Percentiles rank a stretch among this genome's conserved stretches.
These are phyloP conservation scores for Proisotoma minuta DNA, from an alignment of 2,888 invertebrate species.

Conservation along the genomic window DNA sequence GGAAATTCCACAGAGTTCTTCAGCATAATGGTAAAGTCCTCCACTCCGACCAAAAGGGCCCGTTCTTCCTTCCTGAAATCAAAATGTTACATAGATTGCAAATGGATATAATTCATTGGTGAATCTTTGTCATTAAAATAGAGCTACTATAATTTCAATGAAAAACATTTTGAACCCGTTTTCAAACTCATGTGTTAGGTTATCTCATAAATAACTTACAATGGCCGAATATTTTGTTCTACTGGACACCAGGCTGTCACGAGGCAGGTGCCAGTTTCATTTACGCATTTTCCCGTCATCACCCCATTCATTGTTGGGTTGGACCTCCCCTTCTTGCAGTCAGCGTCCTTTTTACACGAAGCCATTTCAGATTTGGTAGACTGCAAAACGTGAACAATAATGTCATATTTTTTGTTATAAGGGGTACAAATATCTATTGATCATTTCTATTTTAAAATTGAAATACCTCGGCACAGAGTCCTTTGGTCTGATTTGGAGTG, in stretches of 20 bases:
- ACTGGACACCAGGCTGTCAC: conserved; percentile 54
- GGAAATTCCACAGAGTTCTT: conserved; percentile 39
- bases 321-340: conserved; percentile 9
- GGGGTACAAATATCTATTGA: too few relatives aligned
- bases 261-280: conserved; percentile 49
- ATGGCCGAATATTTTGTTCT: conserved; percentile 46
- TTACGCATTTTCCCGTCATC: conserved; percentile 52
- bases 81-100: background rate
- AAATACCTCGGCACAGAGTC: conserved; percentile 51
- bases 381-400: background rate
- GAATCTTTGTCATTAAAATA: too few relatives aligned
- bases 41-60: conserved; percentile 27
- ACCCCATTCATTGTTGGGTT: conserved; percentile 50
- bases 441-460: too few relatives aligned
- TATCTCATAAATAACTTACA: conserved; percentile 11
- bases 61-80: conserved; percentile 21
- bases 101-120: background rate
- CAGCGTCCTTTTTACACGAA: conserved; percentile 1
- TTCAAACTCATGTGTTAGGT: too few relatives aligned
- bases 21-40: conserved; percentile 33
- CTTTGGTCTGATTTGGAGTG: conserved; percentile 52
- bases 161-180: too few relatives aligned
- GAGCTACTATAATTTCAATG: too few relatives aligned
- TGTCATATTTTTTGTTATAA: background rate
- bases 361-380: background rate